Evolutionary conservation across 2,888 invertebrate species (phyloP), one percentile per base, ranked within the genome.

Genomic region (Scaeva pyrastri): DNA sequence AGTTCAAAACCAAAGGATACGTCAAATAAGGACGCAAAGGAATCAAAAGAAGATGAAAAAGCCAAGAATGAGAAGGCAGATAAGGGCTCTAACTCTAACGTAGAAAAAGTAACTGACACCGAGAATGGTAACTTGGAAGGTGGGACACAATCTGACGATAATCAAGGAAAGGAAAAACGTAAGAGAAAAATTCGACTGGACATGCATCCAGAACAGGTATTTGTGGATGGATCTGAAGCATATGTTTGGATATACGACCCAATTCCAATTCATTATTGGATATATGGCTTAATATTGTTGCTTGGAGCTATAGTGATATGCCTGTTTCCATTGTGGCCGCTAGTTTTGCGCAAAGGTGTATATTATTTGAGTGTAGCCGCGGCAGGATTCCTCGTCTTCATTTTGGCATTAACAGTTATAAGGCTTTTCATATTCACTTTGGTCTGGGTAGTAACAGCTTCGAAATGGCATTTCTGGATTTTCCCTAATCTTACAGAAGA

Each of bases 241-340:
- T 99, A 97, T 93, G 98, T 99, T 26, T 99, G 99, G 99, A 97
- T 99, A 88, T 99, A 98, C 93, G 98, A 99, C 93, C 98, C 99
- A 0, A 97, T 98, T 91, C 98, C 98, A 50, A 95, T 97, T 92
- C 96, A 97, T 93, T 98, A 97, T 93, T 98, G 98, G 97, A 94
- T 98, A 88, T 96, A 97, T 90, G 99, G 99, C n/a, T 95, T 96
- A 10, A 93, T 97, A 5, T 94, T 97, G 87, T 97, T 99, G 39
- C 93, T 99, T 74, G 99, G 98, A 23, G 98, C 98, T 39, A 98
- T 99, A 89, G 97, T 96, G 14, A 95, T 99, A 48, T 99, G 99
- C 93, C 94, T 99, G 91, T 99, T 99, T 93, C 99, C 99, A n/a
- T 93, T 99, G 74, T 99, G 99, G 99, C 99, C 99, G 0, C 96